These are phyloP conservation scores for Poecile atricapillus DNA, from an alignment of 2,113 vertebrate species.

Conservation along the genomic window DNA sequence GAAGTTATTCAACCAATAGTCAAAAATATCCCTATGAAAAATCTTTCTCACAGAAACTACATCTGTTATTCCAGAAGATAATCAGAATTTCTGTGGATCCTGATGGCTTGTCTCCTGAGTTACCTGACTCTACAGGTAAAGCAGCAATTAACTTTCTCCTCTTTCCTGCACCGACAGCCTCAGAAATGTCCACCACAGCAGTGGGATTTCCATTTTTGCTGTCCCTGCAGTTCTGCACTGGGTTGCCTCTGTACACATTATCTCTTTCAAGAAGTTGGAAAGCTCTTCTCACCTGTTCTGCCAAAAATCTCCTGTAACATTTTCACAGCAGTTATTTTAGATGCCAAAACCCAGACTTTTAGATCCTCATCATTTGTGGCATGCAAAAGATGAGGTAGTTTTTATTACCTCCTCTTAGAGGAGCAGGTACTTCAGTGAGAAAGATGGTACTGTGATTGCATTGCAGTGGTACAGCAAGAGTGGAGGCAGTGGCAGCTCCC, in stretches of 20 bases:
- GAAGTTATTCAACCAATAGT: background rate
- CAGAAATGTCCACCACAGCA: background rate
- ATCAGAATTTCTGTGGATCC: background rate
- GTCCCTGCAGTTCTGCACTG: background rate
- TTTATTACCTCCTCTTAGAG: background rate
- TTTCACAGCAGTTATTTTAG: background rate
- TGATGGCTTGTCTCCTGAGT: background rate
- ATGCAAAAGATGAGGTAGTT: background rate
- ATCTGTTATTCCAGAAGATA: background rate
- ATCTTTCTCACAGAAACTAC: background rate
- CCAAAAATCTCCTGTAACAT: background rate
- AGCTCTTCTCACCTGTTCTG: background rate
- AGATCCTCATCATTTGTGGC: background rate
- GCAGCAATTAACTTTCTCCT: background rate
- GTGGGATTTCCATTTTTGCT: background rate
- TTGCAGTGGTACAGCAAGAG: background rate
- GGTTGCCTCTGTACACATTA: background rate
- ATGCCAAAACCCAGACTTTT: background rate
- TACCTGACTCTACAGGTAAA: background rate
- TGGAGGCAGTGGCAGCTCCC: background rate
- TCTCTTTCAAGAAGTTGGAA: background rate
- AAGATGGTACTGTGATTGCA: background rate
- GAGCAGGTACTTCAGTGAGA: background rate
- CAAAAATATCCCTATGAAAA: background rate
- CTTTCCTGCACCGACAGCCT: background rate